Evolutionary conservation across 1,140 invertebrate species (phyloP).

Genomic region (Artemia franciscana): DNA sequence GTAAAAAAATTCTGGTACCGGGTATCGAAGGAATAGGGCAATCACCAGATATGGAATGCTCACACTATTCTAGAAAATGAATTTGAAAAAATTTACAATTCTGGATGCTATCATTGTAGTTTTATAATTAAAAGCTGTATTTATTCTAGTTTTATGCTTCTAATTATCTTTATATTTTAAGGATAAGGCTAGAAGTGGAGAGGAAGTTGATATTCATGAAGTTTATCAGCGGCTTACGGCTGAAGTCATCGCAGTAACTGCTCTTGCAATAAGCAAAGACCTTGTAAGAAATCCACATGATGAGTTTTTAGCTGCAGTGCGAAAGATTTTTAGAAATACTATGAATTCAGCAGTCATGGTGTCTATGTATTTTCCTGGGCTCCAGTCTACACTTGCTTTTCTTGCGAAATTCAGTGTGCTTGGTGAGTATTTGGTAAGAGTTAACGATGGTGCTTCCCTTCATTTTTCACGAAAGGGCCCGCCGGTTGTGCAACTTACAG

Average conservation of each 20-base stretch:
- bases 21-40: too few relatives aligned
- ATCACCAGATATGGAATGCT: too few relatives aligned
- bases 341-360: conserved; percentile 15
- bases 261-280: conserved; percentile 23
- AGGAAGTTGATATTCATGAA: conserved; percentile 11
- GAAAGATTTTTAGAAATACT: conserved; percentile 18
- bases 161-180: background rate
- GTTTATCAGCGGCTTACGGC: conserved; percentile 25
- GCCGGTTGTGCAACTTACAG: too few relatives aligned
- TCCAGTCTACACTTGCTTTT: conserved; percentile 14
- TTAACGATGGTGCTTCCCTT: too few relatives aligned
- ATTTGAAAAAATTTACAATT: too few relatives aligned
- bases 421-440: too few relatives aligned
- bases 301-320: conserved; percentile 15
- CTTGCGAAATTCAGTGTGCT: conserved; percentile 12
- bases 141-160: too few relatives aligned
- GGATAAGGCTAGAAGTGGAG: background rate
- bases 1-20: too few relatives aligned
- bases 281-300: conserved; percentile 23
- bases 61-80: too few relatives aligned
- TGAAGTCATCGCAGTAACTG: conserved; percentile 26
- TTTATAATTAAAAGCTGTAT: too few relatives aligned
- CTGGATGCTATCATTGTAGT: too few relatives aligned
- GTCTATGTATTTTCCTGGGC: conserved; percentile 18
- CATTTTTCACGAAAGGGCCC: too few relatives aligned